Percentiles rank a stretch among this genome's conserved stretches.
These are phyloP conservation scores for Erythrocebus patas DNA, from an alignment of 2,113 vertebrate species.

Conservation along the genomic window DNA sequence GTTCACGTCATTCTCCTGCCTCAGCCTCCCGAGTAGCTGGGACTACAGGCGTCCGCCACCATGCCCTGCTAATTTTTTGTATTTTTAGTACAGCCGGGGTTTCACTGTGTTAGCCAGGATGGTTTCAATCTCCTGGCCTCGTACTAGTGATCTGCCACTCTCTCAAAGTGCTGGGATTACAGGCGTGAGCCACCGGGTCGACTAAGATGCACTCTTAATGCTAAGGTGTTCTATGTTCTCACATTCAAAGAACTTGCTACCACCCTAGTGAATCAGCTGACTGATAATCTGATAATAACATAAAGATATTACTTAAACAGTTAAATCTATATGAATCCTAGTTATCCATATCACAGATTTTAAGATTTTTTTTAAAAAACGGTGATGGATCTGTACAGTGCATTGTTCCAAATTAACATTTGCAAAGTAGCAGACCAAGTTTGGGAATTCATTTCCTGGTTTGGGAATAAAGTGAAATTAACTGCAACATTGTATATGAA, in stretches of 20 bases:
- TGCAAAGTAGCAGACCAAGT: background rate
- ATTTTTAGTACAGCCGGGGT: no score
- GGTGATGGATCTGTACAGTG: background rate
- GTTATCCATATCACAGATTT: background rate
- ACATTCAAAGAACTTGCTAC: background rate
- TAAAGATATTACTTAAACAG: background rate
- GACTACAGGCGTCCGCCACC: no score
- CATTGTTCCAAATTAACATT: background rate
- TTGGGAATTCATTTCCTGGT: background rate
- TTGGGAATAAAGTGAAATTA: conserved; percentile 24
- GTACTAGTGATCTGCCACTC: no score
- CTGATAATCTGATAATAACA: background rate
- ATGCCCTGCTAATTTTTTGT: no score
- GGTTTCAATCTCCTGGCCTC: no score
- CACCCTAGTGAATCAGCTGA: background rate
- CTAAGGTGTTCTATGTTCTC: background rate
- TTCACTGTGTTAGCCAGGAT: no score
- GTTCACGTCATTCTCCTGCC: no score
- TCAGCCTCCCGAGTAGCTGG: no score
- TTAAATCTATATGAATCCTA: background rate
- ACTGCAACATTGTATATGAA: background rate
- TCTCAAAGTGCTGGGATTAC: no score
- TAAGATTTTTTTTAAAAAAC: background rate
- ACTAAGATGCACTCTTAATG: background rate
- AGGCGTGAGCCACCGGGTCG: no score